Percentiles rank a stretch among this genome's conserved stretches.
These are phyloP conservation scores for Eutolmus rufibarbis DNA, from an alignment of 2,888 invertebrate species.

Conservation along the genomic window DNA sequence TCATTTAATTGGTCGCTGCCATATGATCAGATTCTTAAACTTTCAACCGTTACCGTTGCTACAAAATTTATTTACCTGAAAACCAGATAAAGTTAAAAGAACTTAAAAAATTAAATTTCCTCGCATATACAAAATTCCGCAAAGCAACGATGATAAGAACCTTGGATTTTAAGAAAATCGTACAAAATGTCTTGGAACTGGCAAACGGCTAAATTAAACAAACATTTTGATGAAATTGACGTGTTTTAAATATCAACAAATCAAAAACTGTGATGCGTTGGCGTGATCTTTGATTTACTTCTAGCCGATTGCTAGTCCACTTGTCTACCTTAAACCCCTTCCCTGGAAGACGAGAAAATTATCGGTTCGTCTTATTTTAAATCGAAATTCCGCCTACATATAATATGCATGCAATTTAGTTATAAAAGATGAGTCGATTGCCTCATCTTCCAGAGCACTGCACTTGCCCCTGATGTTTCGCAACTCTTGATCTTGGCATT, in stretches of 20 bases:
- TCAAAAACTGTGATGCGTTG: background rate
- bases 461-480: background rate
- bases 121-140: background rate
- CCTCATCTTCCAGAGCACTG: background rate
- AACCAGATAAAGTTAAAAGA: too few relatives aligned
- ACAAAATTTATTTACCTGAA: too few relatives aligned
- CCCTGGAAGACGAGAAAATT: background rate
- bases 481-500: background rate
- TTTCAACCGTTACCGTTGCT: too few relatives aligned
- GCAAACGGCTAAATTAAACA: background rate
- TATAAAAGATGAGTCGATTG: background rate
- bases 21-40: too few relatives aligned
- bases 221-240: background rate
- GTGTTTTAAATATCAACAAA: background rate
- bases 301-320: background rate
- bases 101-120: too few relatives aligned
- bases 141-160: background rate
- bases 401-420: background rate
- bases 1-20: too few relatives aligned
- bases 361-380: background rate
- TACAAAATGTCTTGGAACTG: background rate
- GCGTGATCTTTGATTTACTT: background rate
- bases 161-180: background rate
- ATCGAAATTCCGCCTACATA: background rate
- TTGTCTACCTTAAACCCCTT: background rate